Percentiles rank a stretch among this genome's conserved stretches.
Evolutionary conservation across 1,140 invertebrate species (phyloP).

Genomic region (Pseudomyrmex pallidus): DNA sequence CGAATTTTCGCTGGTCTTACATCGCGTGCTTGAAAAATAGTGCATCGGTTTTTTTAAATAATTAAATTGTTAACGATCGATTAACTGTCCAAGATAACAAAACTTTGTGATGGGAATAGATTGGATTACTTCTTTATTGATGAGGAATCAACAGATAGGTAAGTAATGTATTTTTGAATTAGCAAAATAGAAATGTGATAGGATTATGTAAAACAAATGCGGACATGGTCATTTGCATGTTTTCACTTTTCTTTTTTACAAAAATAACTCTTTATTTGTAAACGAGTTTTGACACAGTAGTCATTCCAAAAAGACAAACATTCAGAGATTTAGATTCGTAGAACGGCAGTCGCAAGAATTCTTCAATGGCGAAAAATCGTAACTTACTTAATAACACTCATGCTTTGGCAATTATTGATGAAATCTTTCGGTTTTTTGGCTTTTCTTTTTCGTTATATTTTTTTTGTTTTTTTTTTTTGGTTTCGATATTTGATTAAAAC

Average conservation of each 20-base stretch:
- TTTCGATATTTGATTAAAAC: slow-evolving; percentile 81
- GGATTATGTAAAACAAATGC: background rate
- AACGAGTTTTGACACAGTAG: slow-evolving; percentile 71
- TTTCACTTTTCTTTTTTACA: slow-evolving; percentile 70
- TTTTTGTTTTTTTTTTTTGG: slow-evolving; percentile 35
- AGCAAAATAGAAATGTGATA: background rate
- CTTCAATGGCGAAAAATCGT: slow-evolving; percentile 64
- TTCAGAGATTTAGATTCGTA: slow-evolving; percentile 59
- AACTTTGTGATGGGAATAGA: too few relatives aligned
- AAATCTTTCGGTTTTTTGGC: slow-evolving; percentile 48
- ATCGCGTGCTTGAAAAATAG: too few relatives aligned
- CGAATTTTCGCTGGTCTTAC: too few relatives aligned
- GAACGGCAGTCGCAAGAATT: slow-evolving; percentile 61
- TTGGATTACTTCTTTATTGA: background rate
- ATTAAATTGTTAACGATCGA: too few relatives aligned
- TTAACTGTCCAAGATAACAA: too few relatives aligned
- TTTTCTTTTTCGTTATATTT: slow-evolving; percentile 49
- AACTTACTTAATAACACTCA: slow-evolving; percentile 58
- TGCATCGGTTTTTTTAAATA: too few relatives aligned
- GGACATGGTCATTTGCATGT: background rate
- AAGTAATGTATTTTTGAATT: background rate
- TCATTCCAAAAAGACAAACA: slow-evolving; percentile 68
- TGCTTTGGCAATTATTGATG: slow-evolving; percentile 66
- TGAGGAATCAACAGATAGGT: slow-evolving; percentile 18
- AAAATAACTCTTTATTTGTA: slow-evolving; percentile 84